These are phyloP conservation scores for Hepsetus odoe DNA, from an alignment of 2,113 vertebrate genomes.

Conservation along the genomic window DNA sequence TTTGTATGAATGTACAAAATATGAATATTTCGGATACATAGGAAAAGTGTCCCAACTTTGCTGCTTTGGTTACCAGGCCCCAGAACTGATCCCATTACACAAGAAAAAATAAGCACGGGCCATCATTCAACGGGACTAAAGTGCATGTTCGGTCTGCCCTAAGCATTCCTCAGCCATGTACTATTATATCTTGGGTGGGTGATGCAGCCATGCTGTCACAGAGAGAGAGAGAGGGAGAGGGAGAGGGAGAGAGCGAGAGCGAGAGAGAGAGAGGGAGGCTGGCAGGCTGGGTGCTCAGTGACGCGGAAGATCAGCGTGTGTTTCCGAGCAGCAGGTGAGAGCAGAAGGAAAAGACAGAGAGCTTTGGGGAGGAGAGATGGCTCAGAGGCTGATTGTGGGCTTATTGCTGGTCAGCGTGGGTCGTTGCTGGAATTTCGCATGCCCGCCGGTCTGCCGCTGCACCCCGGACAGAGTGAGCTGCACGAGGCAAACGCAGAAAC, in stretches of 20 bases:
- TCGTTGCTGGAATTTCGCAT: constrained; percentile 59
- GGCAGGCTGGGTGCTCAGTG: not conserved
- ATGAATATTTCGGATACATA: too few relatives aligned
- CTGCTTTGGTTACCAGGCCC: not conserved
- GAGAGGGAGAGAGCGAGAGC: too few relatives aligned
- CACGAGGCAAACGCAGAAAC: constrained; percentile 68
- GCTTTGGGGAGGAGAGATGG: constrained; percentile 31
- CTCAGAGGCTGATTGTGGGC: constrained; percentile 55
- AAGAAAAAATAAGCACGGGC: not conserved
- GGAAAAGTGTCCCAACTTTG: too few relatives aligned
- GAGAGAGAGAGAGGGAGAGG: too few relatives aligned
- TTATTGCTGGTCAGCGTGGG: constrained; percentile 16
- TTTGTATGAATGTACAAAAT: too few relatives aligned
- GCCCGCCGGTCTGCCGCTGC: constrained; percentile 73
- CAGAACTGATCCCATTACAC: not conserved
- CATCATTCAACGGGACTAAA: not conserved
- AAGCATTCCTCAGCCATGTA: not conserved
- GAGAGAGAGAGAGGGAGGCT: too few relatives aligned
- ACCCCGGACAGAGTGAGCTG: constrained; percentile 63
- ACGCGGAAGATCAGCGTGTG: not conserved
- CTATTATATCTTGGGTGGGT: not conserved
- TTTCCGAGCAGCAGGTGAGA: not conserved
- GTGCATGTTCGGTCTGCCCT: too few relatives aligned
- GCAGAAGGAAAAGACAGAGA: not conserved
- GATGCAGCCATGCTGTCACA: not conserved